Evolutionary conservation across 1,140 invertebrate genomes (phyloP).

Genomic region (Diachasmimorpha longicaudata): DNA sequence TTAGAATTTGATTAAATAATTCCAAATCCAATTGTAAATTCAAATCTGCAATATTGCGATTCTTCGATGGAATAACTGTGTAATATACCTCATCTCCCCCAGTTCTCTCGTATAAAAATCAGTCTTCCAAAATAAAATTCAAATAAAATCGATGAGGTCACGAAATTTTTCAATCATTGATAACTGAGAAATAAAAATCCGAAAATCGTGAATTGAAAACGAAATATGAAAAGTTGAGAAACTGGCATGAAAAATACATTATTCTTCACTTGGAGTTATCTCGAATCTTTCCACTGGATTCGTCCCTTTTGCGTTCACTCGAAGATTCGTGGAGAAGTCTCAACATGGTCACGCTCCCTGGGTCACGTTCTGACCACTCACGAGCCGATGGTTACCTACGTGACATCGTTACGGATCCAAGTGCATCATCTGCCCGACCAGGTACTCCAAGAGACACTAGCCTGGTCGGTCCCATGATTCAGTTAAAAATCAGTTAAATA

Average conservation of each 20-base stretch:
- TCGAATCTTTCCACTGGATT: background rate
- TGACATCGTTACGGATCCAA: conserved; percentile 23
- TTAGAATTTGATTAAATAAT: background rate
- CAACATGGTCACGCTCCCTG: conserved; percentile 14
- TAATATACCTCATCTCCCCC: background rate
- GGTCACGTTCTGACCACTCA: conserved; percentile 17
- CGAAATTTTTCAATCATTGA: conserved; percentile 9
- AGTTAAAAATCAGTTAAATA: background rate
- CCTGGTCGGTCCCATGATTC: background rate
- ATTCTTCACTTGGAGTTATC: conserved; percentile 20
- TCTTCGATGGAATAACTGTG: background rate
- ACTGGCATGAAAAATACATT: conserved; percentile 24
- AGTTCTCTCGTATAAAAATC: background rate
- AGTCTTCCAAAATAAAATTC: background rate
- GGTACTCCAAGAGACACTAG: background rate
- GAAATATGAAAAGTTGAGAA: conserved; percentile 6
- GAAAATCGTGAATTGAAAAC: background rate
- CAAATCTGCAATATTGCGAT: too few relatives aligned
- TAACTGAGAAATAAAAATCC: background rate
- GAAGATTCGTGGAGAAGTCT: background rate
- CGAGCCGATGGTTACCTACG: conserved; percentile 21
- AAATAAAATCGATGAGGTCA: background rate
- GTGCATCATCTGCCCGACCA: conserved; percentile 9
- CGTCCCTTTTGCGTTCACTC: background rate
- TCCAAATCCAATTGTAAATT: background rate